phyloP scores from a whole-genome alignment of 2,113 vertebrate genomes.

The Delphinapterus leucas region DNA sequence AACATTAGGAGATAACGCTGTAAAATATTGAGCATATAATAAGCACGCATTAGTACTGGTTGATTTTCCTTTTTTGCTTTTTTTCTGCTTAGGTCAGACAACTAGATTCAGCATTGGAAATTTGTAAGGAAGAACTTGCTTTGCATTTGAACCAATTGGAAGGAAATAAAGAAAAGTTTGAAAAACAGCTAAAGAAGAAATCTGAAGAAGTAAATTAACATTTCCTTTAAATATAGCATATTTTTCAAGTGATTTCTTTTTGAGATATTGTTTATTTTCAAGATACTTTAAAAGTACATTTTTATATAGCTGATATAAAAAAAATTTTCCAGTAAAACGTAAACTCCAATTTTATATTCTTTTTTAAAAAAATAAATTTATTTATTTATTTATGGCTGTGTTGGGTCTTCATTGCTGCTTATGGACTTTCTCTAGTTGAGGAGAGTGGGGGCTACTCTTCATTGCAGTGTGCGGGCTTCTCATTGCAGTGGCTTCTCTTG shows the following conservation, averaged over 20 bases:
- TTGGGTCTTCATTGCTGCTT: too few species aligned
- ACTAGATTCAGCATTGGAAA: slow-evolving; percentile 86
- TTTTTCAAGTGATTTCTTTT: slow-evolving; percentile 28
- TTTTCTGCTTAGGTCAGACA: slow-evolving; percentile 85
- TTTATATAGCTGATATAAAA: neutral
- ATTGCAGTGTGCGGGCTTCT: too few species aligned
- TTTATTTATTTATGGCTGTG: too few species aligned
- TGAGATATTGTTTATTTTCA: neutral
- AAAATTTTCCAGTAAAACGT: neutral
- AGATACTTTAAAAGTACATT: neutral
- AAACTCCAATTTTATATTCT: neutral
- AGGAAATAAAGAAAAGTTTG: slow-evolving; percentile 85
- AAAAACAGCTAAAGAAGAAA: slow-evolving; percentile 87
- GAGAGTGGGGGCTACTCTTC: too few species aligned
- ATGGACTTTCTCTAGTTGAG: too few species aligned
- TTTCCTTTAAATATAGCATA: neutral
- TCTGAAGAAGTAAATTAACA: slow-evolving; percentile 86
- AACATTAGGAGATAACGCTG: neutral
- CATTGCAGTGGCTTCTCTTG: too few species aligned
- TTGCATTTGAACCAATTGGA: slow-evolving; percentile 86
- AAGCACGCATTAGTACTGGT: neutral
- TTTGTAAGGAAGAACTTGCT: slow-evolving; percentile 88
- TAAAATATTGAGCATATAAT: slow-evolving; percentile 18
- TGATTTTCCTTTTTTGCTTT: neutral
- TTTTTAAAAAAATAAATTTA: neutral